Conservation (phyloP, 2,888 invertebrate species). For the Homarus gammarus region DNA sequence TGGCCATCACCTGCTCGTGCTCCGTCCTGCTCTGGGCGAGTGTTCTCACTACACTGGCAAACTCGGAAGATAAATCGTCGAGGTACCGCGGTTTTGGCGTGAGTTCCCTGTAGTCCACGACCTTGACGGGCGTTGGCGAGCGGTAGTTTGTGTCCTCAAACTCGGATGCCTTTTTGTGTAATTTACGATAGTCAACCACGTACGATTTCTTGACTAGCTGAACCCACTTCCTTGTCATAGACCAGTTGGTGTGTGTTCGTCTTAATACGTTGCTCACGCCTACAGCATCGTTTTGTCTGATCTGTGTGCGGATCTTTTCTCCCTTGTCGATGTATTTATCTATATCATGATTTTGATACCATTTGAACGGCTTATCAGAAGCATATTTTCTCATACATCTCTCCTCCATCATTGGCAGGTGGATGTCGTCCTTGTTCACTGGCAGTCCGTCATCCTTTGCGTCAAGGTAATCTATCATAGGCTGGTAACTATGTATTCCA, state of each 20-base stretch:
- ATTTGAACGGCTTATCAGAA: conserved; percentile 83
- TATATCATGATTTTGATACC: conserved; percentile 80
- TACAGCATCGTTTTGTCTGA: conserved; percentile 74
- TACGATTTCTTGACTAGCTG: conserved; percentile 73
- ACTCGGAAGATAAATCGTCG: conserved; percentile 49
- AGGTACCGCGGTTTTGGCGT: conserved; percentile 31
- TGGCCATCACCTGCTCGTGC: conserved; percentile 55
- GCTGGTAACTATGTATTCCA: conserved; percentile 91
- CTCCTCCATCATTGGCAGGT: conserved; percentile 88
- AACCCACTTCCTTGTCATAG: conserved; percentile 75
- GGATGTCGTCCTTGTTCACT: conserved; percentile 78
- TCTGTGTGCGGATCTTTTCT: conserved; percentile 69
- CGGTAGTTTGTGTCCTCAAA: conserved; percentile 41
- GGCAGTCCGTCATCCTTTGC: conserved; percentile 81
- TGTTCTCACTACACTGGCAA: conserved; percentile 47
- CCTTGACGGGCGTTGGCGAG: conserved; percentile 31
- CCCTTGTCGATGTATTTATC: conserved; percentile 72
- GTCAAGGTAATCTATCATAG: conserved; percentile 91
- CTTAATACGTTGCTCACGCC: conserved; percentile 70
- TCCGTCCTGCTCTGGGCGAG: conserved; percentile 69
- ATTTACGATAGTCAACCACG: conserved; percentile 64
- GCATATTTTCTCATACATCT: conserved; percentile 85
- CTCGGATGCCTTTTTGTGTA: conserved; percentile 47
- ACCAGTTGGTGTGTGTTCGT: conserved; percentile 76
- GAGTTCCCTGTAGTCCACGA: conserved; percentile 27